Evolutionary conservation across 2,888 invertebrate genomes (phyloP), one percentile per base, ranked within the genome.

Genomic region (Aricia artaxerxes): DNA sequence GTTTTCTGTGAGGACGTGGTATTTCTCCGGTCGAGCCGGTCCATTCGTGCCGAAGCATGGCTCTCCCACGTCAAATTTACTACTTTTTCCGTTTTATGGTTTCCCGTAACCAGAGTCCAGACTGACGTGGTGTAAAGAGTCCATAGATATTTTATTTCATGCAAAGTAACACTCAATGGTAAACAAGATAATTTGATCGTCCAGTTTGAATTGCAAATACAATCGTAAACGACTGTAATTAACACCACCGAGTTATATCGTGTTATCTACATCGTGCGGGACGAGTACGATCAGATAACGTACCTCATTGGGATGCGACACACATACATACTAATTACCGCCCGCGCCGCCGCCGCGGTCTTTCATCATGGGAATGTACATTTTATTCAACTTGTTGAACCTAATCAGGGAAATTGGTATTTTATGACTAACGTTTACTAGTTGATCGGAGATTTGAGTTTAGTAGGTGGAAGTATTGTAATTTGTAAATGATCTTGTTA

Each of bases 321-420:
- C 35, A 35, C 69, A 69, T 69, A 69, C 38, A 69, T 69, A 69
- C 35, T 69, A 69, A 69, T 69, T 16, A 24, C 13, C 35, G 24
- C 24, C 24, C 24, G 24, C 24, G 24, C 24, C 24, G 24, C 24
- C 24, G 13, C 69, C 13, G 35, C 35, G 35, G 69, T 69, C 35
- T 69, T 38, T 38, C 35, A 16, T 69, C 35, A 16, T 69, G 5
- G 4, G 11, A 69, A 31, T 9, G 24, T 64, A 69, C 69, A 35
- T 35, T 69, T 69, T 38, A 38, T 69, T 69, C 69, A 69, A 38
- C 69, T 69, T 69, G 69, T 69, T 69, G 69, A 69, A 69, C 5
- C 69, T 4, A 69, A 69, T 69, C 69, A 38, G 35, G 35, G 9
- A 9, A 24, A 64, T 64, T 64, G 24, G 24, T 64, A 64, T 24